phyloP scores from a whole-genome alignment of 2,113 vertebrate species.

The Tetrax tetrax region DNA sequence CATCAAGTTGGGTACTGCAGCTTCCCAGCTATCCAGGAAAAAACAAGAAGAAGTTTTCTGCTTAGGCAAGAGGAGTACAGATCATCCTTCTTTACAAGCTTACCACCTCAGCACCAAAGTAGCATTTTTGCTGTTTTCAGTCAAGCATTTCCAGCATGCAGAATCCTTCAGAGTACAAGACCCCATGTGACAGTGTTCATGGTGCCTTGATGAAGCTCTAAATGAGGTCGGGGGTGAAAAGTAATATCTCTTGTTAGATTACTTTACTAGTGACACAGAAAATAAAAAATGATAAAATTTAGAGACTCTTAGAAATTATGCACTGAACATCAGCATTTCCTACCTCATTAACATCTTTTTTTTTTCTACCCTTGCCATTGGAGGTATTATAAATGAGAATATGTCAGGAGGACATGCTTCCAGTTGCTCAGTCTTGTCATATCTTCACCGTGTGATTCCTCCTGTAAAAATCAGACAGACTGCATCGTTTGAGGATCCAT shows the following conservation, averaged over 20 bases:
- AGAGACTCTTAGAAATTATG: background rate
- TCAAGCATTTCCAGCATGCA: background rate
- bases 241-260: background rate
- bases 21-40: background rate
- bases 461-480: background rate
- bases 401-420: background rate
- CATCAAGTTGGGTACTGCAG: background rate
- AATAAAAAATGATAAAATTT: background rate
- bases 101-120: background rate
- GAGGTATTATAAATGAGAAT: background rate
- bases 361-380: background rate
- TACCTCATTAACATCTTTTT: background rate
- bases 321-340: background rate
- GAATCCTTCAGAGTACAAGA: background rate
- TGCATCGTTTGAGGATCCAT: background rate
- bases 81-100: background rate
- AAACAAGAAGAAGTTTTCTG: background rate
- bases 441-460: background rate
- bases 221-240: accelerated
- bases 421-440: background rate
- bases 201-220: background rate
- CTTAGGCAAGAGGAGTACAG: background rate
- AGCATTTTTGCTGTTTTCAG: background rate
- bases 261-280: background rate
- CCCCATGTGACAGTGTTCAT: background rate